Conservation (phyloP, 2,113 vertebrate genomes). For the Anoplopoma fimbria region DNA sequence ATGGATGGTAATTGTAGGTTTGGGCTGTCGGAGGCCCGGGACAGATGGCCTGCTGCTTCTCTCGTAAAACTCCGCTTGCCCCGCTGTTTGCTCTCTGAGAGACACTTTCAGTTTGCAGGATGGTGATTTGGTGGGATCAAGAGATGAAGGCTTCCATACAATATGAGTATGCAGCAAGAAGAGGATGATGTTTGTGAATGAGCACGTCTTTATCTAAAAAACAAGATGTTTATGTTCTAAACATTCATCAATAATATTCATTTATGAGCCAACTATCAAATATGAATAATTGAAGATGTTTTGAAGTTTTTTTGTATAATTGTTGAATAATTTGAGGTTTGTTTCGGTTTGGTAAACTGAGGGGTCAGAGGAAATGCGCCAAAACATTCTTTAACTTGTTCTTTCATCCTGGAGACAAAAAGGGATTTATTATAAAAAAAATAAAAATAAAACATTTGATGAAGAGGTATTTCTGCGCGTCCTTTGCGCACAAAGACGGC, state of each 20-base stretch:
- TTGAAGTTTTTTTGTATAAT: not conserved
- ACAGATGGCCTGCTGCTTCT: slow-evolving; percentile 88
- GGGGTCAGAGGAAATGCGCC: not conserved
- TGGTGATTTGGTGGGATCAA: slow-evolving; percentile 74
- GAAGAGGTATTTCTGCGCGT: not conserved
- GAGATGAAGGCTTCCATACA: slow-evolving; percentile 83
- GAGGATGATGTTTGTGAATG: slow-evolving; percentile 67
- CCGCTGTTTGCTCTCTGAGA: slow-evolving; percentile 85
- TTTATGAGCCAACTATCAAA: not conserved
- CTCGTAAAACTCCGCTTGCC: slow-evolving; percentile 82
- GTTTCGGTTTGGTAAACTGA: not conserved
- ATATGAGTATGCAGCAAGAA: slow-evolving; percentile 84
- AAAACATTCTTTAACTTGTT: not conserved
- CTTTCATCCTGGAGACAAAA: not conserved
- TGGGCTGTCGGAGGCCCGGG: slow-evolving; percentile 85
- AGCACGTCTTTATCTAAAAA: slow-evolving; percentile 70
- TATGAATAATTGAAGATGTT: not conserved
- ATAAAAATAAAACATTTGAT: not conserved
- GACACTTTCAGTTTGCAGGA: slow-evolving; percentile 78
- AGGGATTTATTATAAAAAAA: not conserved
- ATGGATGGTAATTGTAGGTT: slow-evolving; percentile 89
- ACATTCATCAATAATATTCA: not conserved
- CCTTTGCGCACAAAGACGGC: not conserved
- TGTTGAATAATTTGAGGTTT: not conserved
- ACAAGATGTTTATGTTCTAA: not conserved